Evolutionary conservation across 2,113 vertebrate genomes (phyloP).

Genomic region (Toxotes jaculatrix): DNA sequence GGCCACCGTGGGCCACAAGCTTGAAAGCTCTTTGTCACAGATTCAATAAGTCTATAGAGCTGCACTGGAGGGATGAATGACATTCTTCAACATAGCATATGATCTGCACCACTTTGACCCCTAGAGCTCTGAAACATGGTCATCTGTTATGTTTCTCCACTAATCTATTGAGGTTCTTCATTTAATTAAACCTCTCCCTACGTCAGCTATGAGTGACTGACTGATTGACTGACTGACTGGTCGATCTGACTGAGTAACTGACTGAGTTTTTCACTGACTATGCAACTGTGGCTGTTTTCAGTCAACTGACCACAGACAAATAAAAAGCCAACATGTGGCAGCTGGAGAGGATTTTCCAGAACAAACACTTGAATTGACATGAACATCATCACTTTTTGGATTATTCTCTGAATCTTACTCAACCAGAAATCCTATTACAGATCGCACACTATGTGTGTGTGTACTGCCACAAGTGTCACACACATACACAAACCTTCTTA

Average conservation of each 20-base stretch:
- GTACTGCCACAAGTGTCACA: background rate
- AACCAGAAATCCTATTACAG: constrained; percentile 68
- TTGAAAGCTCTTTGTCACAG: no score
- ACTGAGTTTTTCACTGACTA: background rate
- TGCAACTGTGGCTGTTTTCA: background rate
- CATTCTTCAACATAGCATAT: no score
- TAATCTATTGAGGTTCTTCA: background rate
- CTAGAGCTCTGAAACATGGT: background rate
- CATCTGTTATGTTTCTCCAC: background rate
- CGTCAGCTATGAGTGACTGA: constrained; percentile 3
- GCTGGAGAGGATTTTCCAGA: constrained; percentile 15
- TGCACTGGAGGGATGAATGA: background rate
- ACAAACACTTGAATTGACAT: constrained; percentile 45
- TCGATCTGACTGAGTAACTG: background rate
- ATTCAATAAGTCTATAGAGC: background rate
- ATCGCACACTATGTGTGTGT: constrained; percentile 6
- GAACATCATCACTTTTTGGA: constrained; percentile 49
- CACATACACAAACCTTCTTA: constrained; percentile 10
- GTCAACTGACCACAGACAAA: constrained; percentile 18
- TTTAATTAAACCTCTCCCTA: constrained; percentile 32
- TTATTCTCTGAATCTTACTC: constrained; percentile 52
- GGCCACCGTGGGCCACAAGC: no score
- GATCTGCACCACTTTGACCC: background rate
- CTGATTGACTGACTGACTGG: constrained; percentile 3
- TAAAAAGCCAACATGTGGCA: constrained; percentile 22